A percentile compares a stretch with the other conserved stretches of the same genome.
These are phyloP conservation scores for Phoenicopterus ruber DNA, from an alignment of 2,113 vertebrate species.

Conservation along the genomic window DNA sequence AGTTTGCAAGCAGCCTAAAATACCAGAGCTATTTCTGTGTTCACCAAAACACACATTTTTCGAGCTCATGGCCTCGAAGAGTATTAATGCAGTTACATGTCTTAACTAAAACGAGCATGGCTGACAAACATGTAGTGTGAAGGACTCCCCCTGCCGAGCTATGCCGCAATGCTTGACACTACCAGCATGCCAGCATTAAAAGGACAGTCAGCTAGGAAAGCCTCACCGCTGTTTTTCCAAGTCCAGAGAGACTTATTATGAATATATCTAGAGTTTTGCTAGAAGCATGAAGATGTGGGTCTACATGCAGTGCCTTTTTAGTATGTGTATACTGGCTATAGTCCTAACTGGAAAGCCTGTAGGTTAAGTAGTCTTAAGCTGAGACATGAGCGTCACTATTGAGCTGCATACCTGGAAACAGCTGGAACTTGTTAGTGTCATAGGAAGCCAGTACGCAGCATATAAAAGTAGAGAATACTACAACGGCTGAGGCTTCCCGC, in stretches of 20 bases:
- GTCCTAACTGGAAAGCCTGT: not conserved
- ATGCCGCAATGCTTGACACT: accelerated
- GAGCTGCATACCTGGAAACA: not conserved
- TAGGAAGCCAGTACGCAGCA: not conserved
- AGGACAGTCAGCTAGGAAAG: not conserved
- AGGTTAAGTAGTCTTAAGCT: not conserved
- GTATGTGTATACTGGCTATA: not conserved
- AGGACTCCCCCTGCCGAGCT: not conserved
- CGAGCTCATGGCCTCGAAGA: not conserved
- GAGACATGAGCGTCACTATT: not conserved
- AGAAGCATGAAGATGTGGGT: not conserved
- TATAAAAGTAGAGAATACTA: not conserved
- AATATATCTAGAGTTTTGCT: not conserved
- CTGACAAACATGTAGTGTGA: accelerated
- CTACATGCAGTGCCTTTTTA: not conserved
- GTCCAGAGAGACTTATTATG: accelerated
- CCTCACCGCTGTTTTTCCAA: not conserved
- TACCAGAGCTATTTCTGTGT: accelerated
- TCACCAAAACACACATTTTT: not conserved
- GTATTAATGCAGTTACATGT: accelerated
- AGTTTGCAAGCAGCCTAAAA: not conserved
- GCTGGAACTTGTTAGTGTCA: not conserved
- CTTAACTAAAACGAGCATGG: not conserved
- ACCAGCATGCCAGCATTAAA: not conserved
- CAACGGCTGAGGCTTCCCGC: accelerated